Evolutionary conservation across 2,888 invertebrate genomes (phyloP), one percentile per base, ranked within the genome.

Genomic region (Mesochorus sp.): DNA sequence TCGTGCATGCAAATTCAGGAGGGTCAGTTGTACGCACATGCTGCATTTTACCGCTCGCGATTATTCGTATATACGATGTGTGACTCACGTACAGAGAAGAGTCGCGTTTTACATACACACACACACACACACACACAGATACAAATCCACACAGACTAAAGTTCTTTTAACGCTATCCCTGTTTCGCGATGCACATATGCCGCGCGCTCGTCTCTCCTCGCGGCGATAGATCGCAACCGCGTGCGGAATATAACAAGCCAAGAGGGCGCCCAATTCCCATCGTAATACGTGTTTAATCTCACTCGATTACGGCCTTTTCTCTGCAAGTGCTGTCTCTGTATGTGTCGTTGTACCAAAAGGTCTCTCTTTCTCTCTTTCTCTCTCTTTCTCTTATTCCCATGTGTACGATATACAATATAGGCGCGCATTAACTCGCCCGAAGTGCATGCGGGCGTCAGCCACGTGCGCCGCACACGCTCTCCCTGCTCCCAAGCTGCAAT

Each of bases 371-470:
- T 47, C 47, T 47, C 47, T 47, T 21, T 34, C 8, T 34, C 10
- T 34, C 34, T 6, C 57, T 39, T 21, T 47, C 21, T 34, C 21
- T 31, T 31, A 8, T 6, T n/a, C 57, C 57, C 64, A 42, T 68
- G 37, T 59, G 55, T 28, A 62, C 66, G 37, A 17, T 37, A 49
- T 66, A 10, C n/a, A n/a, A n/a, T n/a, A n/a, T n/a, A n/a, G n/a
- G n/a, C 37, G 37, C 34, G 68, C 62, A 70, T 78, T 74, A 70
- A 74, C 62, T 73, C 73, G 61, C 76, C 68, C 82, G 80, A 82
- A 75, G 76, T 82, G 82, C 85, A 87, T 85, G 89, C 88, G 89
- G 87, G 88, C 85, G 86, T 85, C 79, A 81, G 87, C 89, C 89
- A 89, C 89, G 89, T 88, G 89, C 88, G 88, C 85, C 82, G 64